Percentiles rank a stretch among this genome's conserved stretches.
These are phyloP conservation scores for Babylonia areolata DNA, from an alignment of 1,140 invertebrate species.

Conservation along the genomic window DNA sequence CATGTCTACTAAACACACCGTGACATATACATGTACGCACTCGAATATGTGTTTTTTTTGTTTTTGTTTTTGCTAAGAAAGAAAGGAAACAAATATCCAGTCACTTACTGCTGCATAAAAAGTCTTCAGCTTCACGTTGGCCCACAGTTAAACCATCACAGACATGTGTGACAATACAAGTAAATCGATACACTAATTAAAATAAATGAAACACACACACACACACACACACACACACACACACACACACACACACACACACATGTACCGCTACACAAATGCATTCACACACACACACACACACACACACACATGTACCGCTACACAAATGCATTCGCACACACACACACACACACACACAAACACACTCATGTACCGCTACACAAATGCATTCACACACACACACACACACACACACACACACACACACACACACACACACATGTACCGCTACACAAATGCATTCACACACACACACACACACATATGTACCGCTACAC, in stretches of 20 bases:
- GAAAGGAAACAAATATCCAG: too few relatives aligned
- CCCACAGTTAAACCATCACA: too few relatives aligned
- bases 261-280: not conserved
- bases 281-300: not conserved
- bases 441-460: not conserved
- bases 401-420: constrained; percentile 25
- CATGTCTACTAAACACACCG: too few relatives aligned
- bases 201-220: not conserved
- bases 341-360: constrained; percentile 12
- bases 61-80: too few relatives aligned
- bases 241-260: constrained; percentile 14
- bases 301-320: constrained; percentile 8
- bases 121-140: too few relatives aligned
- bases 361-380: not conserved
- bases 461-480: not conserved
- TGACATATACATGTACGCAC: too few relatives aligned
- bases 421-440: constrained; percentile 18
- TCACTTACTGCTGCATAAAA: too few relatives aligned
- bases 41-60: too few relatives aligned
- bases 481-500: not conserved
- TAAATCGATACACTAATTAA: not conserved
- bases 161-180: not conserved
- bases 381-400: not conserved
- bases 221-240: constrained; percentile 19
- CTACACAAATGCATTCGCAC: too few relatives aligned